A percentile compares a stretch with the other conserved stretches of the same genome.
Evolutionary conservation across 2,113 vertebrate species (phyloP).

Genomic region (Carettochelys insculpta): DNA sequence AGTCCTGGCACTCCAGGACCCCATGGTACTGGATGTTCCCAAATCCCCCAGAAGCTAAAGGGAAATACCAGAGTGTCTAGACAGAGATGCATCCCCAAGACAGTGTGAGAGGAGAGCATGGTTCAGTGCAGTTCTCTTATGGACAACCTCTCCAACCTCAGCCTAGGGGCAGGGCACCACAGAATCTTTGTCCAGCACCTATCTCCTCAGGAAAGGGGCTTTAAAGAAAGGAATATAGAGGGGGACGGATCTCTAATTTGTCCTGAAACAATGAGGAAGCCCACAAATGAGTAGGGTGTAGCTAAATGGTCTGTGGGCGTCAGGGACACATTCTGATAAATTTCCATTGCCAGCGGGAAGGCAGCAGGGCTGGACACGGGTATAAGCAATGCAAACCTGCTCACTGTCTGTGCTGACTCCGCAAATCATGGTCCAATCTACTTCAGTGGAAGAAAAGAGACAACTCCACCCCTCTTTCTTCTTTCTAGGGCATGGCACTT

Average conservation of each 20-base stretch:
- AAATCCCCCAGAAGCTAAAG: background rate
- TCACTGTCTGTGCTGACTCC: background rate
- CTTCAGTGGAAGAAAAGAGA: background rate
- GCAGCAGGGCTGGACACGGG: background rate
- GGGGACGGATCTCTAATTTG: background rate
- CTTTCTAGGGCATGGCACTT: background rate
- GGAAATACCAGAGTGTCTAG: background rate
- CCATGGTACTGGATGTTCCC: rapidly evolving
- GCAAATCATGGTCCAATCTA: rapidly evolving
- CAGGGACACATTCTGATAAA: background rate
- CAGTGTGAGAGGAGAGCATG: background rate
- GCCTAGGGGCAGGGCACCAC: background rate
- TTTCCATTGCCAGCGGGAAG: background rate
- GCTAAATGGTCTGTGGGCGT: background rate
- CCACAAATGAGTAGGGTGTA: background rate
- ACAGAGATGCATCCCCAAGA: background rate
- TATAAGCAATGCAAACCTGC: background rate
- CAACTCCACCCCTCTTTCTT: background rate
- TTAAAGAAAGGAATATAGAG: background rate
- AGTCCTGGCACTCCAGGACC: background rate
- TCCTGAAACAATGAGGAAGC: background rate
- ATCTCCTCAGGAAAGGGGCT: background rate
- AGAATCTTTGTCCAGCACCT: background rate
- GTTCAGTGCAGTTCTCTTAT: background rate
- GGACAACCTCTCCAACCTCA: background rate